These are phyloP conservation scores for Amiota minor DNA, from an alignment of 2,888 invertebrate genomes.

Conservation along the genomic window DNA sequence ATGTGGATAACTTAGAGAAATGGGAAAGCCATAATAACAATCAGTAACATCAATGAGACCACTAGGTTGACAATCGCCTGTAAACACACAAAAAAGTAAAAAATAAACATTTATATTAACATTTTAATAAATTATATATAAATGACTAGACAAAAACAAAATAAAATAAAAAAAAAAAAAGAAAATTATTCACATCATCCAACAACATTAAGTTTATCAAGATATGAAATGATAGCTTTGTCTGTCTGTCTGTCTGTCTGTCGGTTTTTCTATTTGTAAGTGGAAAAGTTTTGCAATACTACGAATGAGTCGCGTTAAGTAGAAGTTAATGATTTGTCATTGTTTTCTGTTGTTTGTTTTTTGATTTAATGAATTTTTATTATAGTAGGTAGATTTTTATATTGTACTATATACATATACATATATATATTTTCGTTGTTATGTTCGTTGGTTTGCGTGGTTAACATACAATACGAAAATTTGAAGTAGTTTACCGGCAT, in stretches of 20 bases:
- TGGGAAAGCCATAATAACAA: slow-evolving; percentile 93
- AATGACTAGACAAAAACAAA: slow-evolving; percentile 23
- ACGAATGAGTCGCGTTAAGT: too few relatives aligned
- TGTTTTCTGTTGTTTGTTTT: too few relatives aligned
- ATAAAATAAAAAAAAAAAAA: neutral
- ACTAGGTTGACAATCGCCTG: slow-evolving; percentile 80
- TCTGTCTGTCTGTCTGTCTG: too few relatives aligned
- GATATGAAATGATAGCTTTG: too few relatives aligned
- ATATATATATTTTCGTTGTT: neutral
- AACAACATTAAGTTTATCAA: too few relatives aligned
- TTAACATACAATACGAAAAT: neutral
- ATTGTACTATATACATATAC: too few relatives aligned
- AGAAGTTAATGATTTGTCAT: too few relatives aligned
- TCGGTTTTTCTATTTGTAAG: neutral
- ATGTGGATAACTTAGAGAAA: slow-evolving; percentile 90
- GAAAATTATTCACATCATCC: neutral
- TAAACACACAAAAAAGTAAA: slow-evolving; percentile 34
- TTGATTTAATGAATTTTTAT: neutral
- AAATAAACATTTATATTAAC: neutral
- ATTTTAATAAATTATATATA: slow-evolving; percentile 18
- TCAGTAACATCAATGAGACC: slow-evolving; percentile 88
- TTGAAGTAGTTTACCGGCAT: neutral
- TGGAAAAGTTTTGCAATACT: slow-evolving; percentile 10
- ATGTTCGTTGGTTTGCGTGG: neutral
- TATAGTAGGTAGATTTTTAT: neutral